Percentiles rank a stretch among this genome's conserved stretches.
Conservation (phyloP, 2,888 invertebrate genomes). For the Xestobium rufovillosum region DNA sequence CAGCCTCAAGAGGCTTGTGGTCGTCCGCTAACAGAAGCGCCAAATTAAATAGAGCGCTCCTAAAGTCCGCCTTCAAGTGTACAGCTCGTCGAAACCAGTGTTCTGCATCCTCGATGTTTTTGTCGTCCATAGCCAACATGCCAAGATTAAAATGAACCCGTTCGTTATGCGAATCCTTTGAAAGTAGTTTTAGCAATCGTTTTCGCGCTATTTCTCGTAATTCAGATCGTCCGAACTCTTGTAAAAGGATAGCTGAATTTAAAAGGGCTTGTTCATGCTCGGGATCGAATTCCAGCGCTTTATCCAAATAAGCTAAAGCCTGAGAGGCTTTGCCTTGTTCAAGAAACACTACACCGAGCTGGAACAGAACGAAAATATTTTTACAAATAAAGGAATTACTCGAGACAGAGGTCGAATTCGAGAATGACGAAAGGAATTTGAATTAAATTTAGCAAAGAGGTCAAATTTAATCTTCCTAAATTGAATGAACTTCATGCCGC, state of each 20-base stretch:
- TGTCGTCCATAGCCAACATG: conserved; percentile 95
- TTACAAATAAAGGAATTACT: neutral
- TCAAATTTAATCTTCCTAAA: too few species aligned
- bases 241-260: conserved; percentile 90
- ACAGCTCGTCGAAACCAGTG: conserved; percentile 86
- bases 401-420: too few species aligned
- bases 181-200: conserved; percentile 71
- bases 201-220: conserved; percentile 72
- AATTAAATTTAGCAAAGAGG: too few species aligned
- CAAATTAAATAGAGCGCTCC: conserved; percentile 90
- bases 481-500: too few species aligned
- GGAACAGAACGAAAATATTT: conserved; percentile 32
- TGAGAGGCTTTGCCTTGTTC: conserved; percentile 88
- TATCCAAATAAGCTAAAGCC: conserved; percentile 86
- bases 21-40: conserved; percentile 85
- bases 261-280: conserved; percentile 91
- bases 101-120: conserved; percentile 81
- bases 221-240: conserved; percentile 78
- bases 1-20: conserved; percentile 81
- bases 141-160: conserved; percentile 92
- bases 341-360: conserved; percentile 89
- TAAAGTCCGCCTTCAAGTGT: conserved; percentile 79
- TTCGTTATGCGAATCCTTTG: conserved; percentile 74
- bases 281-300: conserved; percentile 86
- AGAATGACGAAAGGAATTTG: neutral